Evolutionary conservation across 2,113 vertebrate genomes (phyloP), one percentile per base, ranked within the genome.

Genomic region (Ptilorrhoa leucosticta): DNA sequence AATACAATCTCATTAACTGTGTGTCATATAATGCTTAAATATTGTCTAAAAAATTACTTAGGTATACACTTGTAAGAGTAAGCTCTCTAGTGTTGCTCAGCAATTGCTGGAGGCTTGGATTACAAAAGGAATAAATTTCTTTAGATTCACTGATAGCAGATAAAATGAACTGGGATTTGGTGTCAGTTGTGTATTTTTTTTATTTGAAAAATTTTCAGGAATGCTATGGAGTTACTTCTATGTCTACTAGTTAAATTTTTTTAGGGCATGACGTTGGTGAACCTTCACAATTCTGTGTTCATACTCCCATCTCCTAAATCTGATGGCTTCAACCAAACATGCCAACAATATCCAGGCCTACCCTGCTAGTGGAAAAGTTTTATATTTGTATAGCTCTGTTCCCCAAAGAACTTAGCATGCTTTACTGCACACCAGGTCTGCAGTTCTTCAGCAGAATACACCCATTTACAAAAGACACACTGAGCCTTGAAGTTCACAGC

Each of bases 271-370:
- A 5, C 61, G 9, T 11, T 42, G 15, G 8, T 79, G 42, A 48
- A n/a, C 54, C 24, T 44, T 61, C 28, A n/a, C 0, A 3, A 70
- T 51, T 44, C 10, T 44, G 0, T 11, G 5, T 39, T 42, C 0
- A 0, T 87, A 4, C 39, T 65, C n/a, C 14, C 17, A 7, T 13
- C 13, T 86, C 45, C 77, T 92, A 31, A 61, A 51, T 42, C 12
- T 48, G 37, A 27, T 60, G 83, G 22, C 58, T 87, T 40, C 66
- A 77, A 15, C 45, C 47, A 63, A 70, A 48, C 30, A 33, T 51
- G 78, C 26, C 40, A 70, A 33, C 33, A 50, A 11, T 18, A 33
- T 50, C 66, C 19, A 50, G 28, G 13, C 54, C 75, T 88, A 16
- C 54, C 0, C 13, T 58, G 14, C 44, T 47, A 7, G 76, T 33